Percentiles rank a stretch among this genome's conserved stretches.
Conservation (phyloP, 1,140 invertebrate species). For the Saxidomus purpurata region DNA sequence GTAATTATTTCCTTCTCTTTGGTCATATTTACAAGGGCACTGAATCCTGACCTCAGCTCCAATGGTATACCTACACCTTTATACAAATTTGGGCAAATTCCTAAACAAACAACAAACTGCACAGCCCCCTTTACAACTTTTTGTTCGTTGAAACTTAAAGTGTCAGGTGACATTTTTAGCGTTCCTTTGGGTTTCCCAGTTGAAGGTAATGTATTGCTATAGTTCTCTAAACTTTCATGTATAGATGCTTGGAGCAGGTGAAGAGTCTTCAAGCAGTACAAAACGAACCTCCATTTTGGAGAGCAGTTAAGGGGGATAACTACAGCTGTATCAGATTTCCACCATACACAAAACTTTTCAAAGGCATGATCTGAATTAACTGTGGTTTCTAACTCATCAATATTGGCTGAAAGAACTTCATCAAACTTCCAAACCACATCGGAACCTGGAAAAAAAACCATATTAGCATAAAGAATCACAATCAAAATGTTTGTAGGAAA, state of each 20-base stretch:
- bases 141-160: constrained; percentile 85
- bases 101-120: constrained; percentile 89
- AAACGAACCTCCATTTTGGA: constrained; percentile 44
- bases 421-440: neutral
- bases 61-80: constrained; percentile 89
- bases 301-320: neutral
- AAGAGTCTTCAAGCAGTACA: constrained; percentile 52
- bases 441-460: neutral
- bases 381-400: neutral
- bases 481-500: neutral
- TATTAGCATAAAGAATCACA: too few species aligned
- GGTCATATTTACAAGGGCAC: constrained; percentile 37
- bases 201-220: neutral
- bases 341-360: neutral
- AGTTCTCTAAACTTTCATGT: neutral
- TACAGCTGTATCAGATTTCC: constrained; percentile 28
- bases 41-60: constrained; percentile 77
- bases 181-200: neutral
- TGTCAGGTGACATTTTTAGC: constrained; percentile 66
- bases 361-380: neutral
- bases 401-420: constrained; percentile 9
- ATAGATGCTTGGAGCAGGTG: constrained; percentile 38
- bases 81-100: constrained; percentile 89
- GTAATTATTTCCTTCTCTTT: neutral
- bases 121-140: constrained; percentile 84